Percentiles rank a stretch among this genome's conserved stretches.
These are phyloP conservation scores for Macquaria ambigua DNA, from an alignment of 2,113 vertebrate genomes.

Conservation along the genomic window DNA sequence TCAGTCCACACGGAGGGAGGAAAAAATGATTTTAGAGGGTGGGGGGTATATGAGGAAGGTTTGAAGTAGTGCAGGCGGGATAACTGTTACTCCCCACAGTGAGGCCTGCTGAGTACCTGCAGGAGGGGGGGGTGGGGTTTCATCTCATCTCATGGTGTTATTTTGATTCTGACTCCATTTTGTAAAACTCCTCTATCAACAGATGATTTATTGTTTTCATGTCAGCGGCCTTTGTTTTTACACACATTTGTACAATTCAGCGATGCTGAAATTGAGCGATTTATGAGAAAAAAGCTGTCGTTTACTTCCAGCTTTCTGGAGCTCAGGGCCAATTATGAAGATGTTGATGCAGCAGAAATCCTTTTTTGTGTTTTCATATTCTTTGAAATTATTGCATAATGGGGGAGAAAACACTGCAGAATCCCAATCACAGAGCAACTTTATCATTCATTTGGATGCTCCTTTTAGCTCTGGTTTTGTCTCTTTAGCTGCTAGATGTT, in stretches of 20 bases:
- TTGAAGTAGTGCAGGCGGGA: not conserved
- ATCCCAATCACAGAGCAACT: not conserved
- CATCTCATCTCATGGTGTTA: not conserved
- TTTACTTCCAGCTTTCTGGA: not conserved
- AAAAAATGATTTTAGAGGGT: not conserved
- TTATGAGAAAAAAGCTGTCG: not conserved
- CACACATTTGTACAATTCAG: not conserved
- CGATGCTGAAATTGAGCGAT: not conserved
- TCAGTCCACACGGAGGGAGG: not conserved
- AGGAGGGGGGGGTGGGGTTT: not conserved
- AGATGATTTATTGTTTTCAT: constrained; percentile 1
- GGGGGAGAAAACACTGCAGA: not conserved
- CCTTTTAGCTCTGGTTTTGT: not conserved
- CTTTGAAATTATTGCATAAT: not conserved
- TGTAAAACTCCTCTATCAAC: not conserved
- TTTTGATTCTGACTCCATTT: constrained; percentile 1
- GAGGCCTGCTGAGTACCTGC: constrained; percentile 3
- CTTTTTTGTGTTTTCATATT: not conserved
- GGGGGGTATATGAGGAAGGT: not conserved
- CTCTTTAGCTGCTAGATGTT: not conserved
- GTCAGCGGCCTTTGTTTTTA: not conserved
- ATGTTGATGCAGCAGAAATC: not conserved
- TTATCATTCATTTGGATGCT: not conserved
- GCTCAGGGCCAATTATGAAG: not conserved
- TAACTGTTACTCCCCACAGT: not conserved